Evolutionary conservation across 2,797 vertebrate species (phyloP), one percentile per base, ranked within the genome.

Genomic region (Eptatretus atami): DNA sequence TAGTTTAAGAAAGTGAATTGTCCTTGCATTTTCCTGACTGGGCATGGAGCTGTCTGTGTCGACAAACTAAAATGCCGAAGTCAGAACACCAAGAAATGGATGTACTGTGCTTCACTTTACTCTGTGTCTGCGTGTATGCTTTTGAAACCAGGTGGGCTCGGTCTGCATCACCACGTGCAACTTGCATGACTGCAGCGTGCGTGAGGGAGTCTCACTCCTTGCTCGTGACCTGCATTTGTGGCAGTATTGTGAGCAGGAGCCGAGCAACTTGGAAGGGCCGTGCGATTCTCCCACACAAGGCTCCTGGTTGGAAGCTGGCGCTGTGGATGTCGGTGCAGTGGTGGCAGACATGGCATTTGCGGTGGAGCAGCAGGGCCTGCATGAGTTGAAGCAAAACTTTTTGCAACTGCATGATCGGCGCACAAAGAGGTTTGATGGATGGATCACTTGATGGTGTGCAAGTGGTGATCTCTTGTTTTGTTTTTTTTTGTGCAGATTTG

Each of bases 251-350:
- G 92, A 96, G 67, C 88, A 86, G 67, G 74, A 75, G 68, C 78
- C 79, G 71, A 80, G 70, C 12, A 75, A 74, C 70, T 78, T 78
- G 70, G 75, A 78, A 14, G 88, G 84, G 75, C 79, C 83, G 15
- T 72, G 82, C 2, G n/a, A 25, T n/a, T n/a, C 57, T n/a, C 68
- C 87, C 54, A 71, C 95, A 52, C 77, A 85, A 63, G 81, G 86
- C 66, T 80, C 78, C 65, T 98, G 92, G 92, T 76, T 98, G 52
- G 88, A 96, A 76, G 86, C 90, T 2, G 90, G 90, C 63, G 90
- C 88, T 10, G 76, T 82, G 74, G 82, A 74, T 71, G 73, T 98
- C 67, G 83, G 84, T 69, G 86, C 96, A 66, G 77, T 98, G 69
- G 94, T 88, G 11, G 83, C 87, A 52, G 92, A 96, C 69, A 71